A percentile compares a stretch with the other conserved stretches of the same genome.
phyloP scores from a whole-genome alignment of 2,113 vertebrate genomes.

The Cephalopholis sonnerati region DNA sequence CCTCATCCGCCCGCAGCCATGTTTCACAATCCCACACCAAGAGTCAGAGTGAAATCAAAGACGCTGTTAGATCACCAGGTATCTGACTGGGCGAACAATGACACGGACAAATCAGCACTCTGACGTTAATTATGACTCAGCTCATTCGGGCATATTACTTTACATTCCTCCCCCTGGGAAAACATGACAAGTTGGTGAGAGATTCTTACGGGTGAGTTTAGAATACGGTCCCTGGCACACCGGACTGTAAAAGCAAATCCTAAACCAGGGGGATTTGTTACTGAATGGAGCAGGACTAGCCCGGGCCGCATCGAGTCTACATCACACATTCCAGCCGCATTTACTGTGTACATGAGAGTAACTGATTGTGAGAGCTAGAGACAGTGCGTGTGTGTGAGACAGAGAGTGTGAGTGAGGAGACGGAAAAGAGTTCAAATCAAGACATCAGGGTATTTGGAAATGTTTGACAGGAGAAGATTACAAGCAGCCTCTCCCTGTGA shows the following conservation, averaged over 20 bases:
- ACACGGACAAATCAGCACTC: conserved; percentile 23
- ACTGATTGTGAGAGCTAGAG: conserved; percentile 41
- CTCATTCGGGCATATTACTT: conserved; percentile 57
- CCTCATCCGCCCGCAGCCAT: conserved; percentile 24
- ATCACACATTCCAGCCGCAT: conserved; percentile 73
- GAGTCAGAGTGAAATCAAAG: conserved; percentile 25
- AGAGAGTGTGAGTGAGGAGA: background rate
- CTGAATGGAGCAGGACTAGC: conserved; percentile 72
- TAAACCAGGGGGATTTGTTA: conserved; percentile 71
- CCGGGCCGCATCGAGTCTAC: conserved; percentile 53
- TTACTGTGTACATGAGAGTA: conserved; percentile 59
- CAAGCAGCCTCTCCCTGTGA: conserved; percentile 51
- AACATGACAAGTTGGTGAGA: conserved; percentile 68
- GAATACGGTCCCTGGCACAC: conserved; percentile 43
- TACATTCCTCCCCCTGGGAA: conserved; percentile 63
- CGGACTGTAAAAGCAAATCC: conserved; percentile 67
- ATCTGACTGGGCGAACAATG: conserved; percentile 34
- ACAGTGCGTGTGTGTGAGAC: background rate
- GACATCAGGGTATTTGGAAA: conserved; percentile 31
- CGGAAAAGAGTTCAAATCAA: conserved; percentile 23
- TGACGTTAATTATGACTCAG: conserved; percentile 73
- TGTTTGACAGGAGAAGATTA: conserved; percentile 29
- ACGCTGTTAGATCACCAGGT: conserved; percentile 26
- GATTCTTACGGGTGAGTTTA: conserved; percentile 65
- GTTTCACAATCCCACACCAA: conserved; percentile 60